These are phyloP conservation scores for Coendou prehensilis DNA, from an alignment of 2,797 vertebrate genomes.

Conservation along the genomic window DNA sequence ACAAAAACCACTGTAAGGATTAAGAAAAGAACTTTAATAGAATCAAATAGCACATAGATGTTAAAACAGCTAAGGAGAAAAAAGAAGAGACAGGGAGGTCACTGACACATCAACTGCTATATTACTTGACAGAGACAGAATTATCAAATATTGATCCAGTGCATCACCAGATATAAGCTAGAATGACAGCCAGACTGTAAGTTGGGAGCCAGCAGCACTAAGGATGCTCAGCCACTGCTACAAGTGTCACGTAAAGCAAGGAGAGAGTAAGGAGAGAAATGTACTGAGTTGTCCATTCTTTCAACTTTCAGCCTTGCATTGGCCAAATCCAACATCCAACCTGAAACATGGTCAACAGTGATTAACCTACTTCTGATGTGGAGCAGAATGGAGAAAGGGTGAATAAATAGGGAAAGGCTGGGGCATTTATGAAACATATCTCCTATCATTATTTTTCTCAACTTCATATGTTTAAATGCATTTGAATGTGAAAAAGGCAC, in stretches of 20 bases:
- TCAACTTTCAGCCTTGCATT: neutral
- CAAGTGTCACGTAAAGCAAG: neutral
- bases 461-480: neutral
- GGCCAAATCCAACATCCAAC: neutral
- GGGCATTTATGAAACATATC: neutral
- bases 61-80: neutral
- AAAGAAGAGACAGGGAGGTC: neutral
- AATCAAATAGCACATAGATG: neutral
- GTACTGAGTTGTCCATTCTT: neutral
- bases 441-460: neutral
- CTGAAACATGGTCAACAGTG: neutral
- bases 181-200: neutral
- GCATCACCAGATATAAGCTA: neutral
- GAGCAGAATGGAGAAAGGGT: neutral
- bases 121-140: neutral
- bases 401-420: neutral
- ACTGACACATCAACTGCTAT: neutral
- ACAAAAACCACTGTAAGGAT: neutral
- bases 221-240: neutral
- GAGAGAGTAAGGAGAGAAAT: neutral
- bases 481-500: neutral
- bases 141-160: neutral
- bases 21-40: neutral
- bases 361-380: neutral
- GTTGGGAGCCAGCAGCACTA: too few species aligned